A percentile compares a stretch with the other conserved stretches of the same genome.
Evolutionary conservation across 2,797 vertebrate genomes (phyloP).

Genomic region (Anguilla megastoma): DNA sequence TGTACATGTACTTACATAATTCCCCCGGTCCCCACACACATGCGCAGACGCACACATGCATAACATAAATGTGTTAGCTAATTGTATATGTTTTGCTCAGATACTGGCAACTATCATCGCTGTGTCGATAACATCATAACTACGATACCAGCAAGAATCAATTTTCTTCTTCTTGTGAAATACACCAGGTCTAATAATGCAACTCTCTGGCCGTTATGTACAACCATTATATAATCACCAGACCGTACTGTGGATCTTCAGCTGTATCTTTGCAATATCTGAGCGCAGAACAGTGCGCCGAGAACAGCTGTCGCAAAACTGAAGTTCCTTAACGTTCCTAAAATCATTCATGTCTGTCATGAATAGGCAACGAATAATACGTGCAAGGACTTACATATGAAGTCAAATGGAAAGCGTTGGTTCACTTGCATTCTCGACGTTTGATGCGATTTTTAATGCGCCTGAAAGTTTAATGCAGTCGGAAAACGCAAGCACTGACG

Average conservation of each 20-base stretch:
- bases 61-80: conserved; percentile 50
- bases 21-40: conserved; percentile 47
- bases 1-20: conserved; percentile 56
- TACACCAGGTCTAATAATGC: neutral
- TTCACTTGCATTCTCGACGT: neutral
- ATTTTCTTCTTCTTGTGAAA: neutral
- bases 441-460: conserved; percentile 15
- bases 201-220: neutral
- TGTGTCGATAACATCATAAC: neutral
- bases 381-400: neutral
- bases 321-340: neutral
- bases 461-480: conserved; percentile 57
- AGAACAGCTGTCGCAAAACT: neutral
- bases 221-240: neutral
- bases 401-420: neutral
- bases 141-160: neutral
- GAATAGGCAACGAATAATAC: conserved; percentile 1
- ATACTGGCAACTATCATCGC: conserved; percentile 43
- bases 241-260: neutral
- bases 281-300: neutral
- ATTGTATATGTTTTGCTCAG: conserved; percentile 50
- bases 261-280: neutral
- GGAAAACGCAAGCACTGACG: conserved; percentile 62
- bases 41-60: too few relatives aligned
- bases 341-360: neutral